These are phyloP conservation scores for Drosophila auraria DNA, from an alignment of 1,140 invertebrate genomes.

Conservation along the genomic window DNA sequence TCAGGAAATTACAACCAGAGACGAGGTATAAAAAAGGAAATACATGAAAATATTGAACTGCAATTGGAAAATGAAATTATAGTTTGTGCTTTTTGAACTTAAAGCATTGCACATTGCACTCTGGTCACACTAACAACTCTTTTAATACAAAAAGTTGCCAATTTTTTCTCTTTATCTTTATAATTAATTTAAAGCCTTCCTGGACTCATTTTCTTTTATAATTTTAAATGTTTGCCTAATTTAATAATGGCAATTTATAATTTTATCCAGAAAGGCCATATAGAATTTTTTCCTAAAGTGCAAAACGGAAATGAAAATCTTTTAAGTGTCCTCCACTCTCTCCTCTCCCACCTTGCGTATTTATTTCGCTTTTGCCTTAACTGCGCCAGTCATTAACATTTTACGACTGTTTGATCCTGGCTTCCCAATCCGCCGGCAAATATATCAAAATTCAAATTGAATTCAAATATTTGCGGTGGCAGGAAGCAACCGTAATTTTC, in stretches of 20 bases:
- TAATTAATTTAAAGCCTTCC: too few species aligned
- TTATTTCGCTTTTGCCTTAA: constrained; percentile 56
- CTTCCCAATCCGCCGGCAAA: constrained; percentile 15
- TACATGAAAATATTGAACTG: constrained; percentile 8
- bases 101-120: not conserved
- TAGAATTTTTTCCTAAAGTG: not conserved
- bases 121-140: not conserved
- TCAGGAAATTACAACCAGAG: not conserved
- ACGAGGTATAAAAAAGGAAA: not conserved
- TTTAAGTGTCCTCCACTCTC: constrained; percentile 3
- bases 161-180: too few species aligned
- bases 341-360: constrained; percentile 11
- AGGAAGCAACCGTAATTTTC: constrained; percentile 21
- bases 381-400: constrained; percentile 74
- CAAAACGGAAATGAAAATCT: constrained; percentile 26
- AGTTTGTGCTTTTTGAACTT: not conserved
- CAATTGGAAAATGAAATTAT: not conserved
- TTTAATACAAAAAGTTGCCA: not conserved
- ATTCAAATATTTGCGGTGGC: constrained; percentile 71
- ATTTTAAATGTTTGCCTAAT: not conserved
- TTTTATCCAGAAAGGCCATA: fast-evolving
- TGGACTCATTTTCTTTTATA: too few species aligned
- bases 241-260: not conserved
- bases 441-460: constrained; percentile 62
- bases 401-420: constrained; percentile 54